Evolutionary conservation across 2,888 invertebrate genomes (phyloP), one percentile per base, ranked within the genome.

Genomic region (Drosophila robusta): DNA sequence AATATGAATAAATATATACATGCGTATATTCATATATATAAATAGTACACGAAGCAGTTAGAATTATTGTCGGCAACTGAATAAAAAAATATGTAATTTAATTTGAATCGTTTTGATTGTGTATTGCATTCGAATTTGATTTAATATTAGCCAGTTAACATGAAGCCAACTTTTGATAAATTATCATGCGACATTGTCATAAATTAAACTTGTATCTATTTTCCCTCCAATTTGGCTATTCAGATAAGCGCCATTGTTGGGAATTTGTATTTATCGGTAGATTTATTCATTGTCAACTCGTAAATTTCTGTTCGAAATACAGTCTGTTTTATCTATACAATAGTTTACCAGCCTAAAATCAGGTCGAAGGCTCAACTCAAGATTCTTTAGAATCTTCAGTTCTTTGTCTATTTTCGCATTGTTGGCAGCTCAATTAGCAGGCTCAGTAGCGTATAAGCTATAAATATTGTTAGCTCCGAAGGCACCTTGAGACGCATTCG

Each of bases 401-500:
- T 32, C 5, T 3, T 14, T 14, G 38, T 6, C 12, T 24, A 34
- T 39, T 52, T 56, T 26, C 8, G 32, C 58, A 71, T 47, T 55
- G 45, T 45, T 54, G 54, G 54, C 51, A 55, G 45, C 32, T 66
- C 66, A 75, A 75, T 74, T 70, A 66, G 61, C 44, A 18, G 58
- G 55, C 44, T 46, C 18, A 34, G 29, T 22, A 46, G 39, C 18
- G 49, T 54, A 54, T 51, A 52, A 49, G 76, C 71, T 26, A 68
- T 75, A 77, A 76, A 76, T 76, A 72, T 61, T 64, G 52, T 34
- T 38, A 56, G 39, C 11, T 36, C 26, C 36, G 29, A 47, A 29
- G 34, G 22, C 34, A 41, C 45, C 26, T 26, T n/a, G 41, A 29
- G 39, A 12, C 18, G 34, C 36, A 36, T 45, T 22, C 29, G 49